Evolutionary conservation across 2,113 vertebrate species (phyloP).

Genomic region (Macaca fascicularis): T2T-MFA8v1.1 NC_088376.1:176522501-176523000

Average conservation of each 20-base stretch:
- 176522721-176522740: not conserved
- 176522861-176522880: not conserved
- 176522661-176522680: not conserved
- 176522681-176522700: constrained; percentile 11
- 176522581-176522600: not conserved
- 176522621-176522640: not conserved
- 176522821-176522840: not conserved
- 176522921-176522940: not conserved
- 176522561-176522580: not conserved
- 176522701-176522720: not conserved
- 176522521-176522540: not conserved
- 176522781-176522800: not conserved
- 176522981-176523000: not conserved
- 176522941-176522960: not conserved
- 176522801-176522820: not conserved
- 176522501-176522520: not conserved
- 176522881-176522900: not conserved
- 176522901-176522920: not conserved
- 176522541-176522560: not conserved
- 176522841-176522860: not conserved
- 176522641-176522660: not conserved
- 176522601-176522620: not conserved
- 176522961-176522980: not conserved
- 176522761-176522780: not conserved
- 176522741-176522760: not conserved